A percentile compares a stretch with the other conserved stretches of the same genome.
Conservation (phyloP, 1,140 invertebrate species). For the Araneus ventricosus region DNA sequence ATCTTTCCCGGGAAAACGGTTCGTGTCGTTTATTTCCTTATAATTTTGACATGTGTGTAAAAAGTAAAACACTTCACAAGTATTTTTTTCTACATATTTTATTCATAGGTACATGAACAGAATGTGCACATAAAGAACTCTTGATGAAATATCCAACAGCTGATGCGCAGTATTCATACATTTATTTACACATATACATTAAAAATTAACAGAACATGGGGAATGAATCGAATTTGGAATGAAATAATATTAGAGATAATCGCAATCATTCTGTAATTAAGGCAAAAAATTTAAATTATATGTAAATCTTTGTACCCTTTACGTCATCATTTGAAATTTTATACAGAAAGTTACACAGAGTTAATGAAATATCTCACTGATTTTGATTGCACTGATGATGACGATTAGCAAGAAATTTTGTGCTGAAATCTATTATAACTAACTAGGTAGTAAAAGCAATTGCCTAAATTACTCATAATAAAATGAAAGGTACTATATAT, state of each 20-base stretch:
- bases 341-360: background rate
- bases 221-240: background rate
- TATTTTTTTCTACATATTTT: slow-evolving; percentile 9
- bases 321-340: background rate
- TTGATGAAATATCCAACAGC: background rate
- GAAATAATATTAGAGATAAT: background rate
- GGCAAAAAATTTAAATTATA: background rate
- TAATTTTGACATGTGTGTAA: too few relatives aligned
- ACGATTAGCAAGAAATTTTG: too few relatives aligned
- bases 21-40: too few relatives aligned
- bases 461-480: too few relatives aligned
- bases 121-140: slow-evolving; percentile 14
- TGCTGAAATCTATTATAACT: too few relatives aligned
- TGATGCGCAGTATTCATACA: background rate
- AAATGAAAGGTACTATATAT: too few relatives aligned
- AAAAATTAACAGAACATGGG: background rate
- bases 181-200: slow-evolving; percentile 17
- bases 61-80: background rate
- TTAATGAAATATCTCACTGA: background rate
- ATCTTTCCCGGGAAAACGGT: too few relatives aligned
- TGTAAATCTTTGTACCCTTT: background rate
- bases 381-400: background rate
- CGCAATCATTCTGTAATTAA: background rate
- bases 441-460: too few relatives aligned
- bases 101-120: slow-evolving; percentile 7